Conservation (phyloP, 2,888 invertebrate genomes). For the Nymphalis polychloros region DNA sequence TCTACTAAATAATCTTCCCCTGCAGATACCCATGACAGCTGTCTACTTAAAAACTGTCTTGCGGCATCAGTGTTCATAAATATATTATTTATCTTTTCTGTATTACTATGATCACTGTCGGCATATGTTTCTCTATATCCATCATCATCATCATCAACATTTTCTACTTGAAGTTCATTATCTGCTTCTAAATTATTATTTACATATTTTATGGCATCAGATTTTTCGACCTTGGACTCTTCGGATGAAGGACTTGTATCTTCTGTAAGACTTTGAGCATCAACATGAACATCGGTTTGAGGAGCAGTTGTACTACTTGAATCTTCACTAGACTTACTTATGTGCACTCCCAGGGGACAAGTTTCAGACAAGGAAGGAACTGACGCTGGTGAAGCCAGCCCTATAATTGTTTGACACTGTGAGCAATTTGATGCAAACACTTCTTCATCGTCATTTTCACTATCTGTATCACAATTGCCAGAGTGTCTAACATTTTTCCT, state of each 20-base stretch:
- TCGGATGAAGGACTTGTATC: constrained; percentile 82
- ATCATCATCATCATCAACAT: constrained; percentile 52
- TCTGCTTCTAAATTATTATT: constrained; percentile 51
- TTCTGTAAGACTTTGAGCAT: constrained; percentile 79
- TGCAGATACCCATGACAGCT: constrained; percentile 87
- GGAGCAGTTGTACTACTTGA: constrained; percentile 83
- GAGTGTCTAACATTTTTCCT: constrained; percentile 80
- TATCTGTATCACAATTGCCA: constrained; percentile 81
- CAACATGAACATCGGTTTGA: constrained; percentile 80
- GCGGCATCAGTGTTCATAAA: constrained; percentile 91
- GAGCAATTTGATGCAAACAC: constrained; percentile 85
- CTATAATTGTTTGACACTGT: constrained; percentile 82
- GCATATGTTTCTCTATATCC: constrained; percentile 47
- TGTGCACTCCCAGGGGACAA: constrained; percentile 83
- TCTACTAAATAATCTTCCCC: constrained; percentile 86
- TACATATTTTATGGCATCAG: constrained; percentile 62
- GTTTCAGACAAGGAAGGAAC: constrained; percentile 84
- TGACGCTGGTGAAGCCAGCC: constrained; percentile 81
- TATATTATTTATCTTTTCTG: constrained; percentile 83
- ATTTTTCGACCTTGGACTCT: constrained; percentile 76
- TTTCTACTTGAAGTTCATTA: constrained; percentile 50
- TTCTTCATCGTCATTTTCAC: constrained; percentile 83
- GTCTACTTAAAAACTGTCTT: constrained; percentile 87
- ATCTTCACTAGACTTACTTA: constrained; percentile 83
- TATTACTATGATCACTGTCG: constrained; percentile 54